Evolutionary conservation across 2,113 vertebrate genomes (phyloP).

Genomic region (Antechinus flavipes): DNA sequence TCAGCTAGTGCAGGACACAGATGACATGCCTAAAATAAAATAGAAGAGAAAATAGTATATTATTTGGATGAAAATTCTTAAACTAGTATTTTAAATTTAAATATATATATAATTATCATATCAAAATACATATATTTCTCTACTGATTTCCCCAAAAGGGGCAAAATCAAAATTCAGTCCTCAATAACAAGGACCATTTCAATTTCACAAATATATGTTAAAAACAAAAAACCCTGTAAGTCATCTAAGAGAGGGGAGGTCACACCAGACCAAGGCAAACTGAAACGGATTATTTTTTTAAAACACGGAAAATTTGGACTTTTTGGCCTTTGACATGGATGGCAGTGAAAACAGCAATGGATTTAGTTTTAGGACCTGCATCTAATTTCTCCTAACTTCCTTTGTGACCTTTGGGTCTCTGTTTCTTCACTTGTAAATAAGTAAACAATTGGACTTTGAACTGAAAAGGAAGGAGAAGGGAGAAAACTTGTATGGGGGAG

Average conservation of each 20-base stretch:
- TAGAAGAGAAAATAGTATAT: slow-evolving; percentile 42
- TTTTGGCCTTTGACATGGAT: slow-evolving; percentile 23
- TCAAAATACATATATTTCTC: slow-evolving; percentile 30
- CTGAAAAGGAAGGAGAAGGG: not conserved
- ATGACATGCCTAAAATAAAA: slow-evolving; percentile 81
- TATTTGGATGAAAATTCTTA: slow-evolving; percentile 31
- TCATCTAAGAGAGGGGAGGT: slow-evolving; percentile 24
- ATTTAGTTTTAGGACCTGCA: not conserved
- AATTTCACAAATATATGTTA: not conserved
- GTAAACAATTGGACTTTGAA: not conserved
- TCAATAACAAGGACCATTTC: not conserved
- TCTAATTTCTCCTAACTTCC: not conserved
- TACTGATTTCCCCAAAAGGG: slow-evolving; percentile 35
- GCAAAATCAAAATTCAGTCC: not conserved
- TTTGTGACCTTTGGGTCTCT: not conserved
- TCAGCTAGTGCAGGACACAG: slow-evolving; percentile 81
- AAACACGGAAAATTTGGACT: slow-evolving; percentile 3
- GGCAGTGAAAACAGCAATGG: not conserved
- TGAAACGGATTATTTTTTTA: not conserved
- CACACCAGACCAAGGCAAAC: slow-evolving; percentile 10
- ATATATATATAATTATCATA: not conserved
- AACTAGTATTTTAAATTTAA: not conserved
- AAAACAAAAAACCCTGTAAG: not conserved
- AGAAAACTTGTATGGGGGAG: not conserved
- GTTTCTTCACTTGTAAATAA: not conserved